Percentiles rank a stretch among this genome's conserved stretches.
Evolutionary conservation across 2,888 invertebrate species (phyloP).

Genomic region (Dinocampus coccinellae): DNA sequence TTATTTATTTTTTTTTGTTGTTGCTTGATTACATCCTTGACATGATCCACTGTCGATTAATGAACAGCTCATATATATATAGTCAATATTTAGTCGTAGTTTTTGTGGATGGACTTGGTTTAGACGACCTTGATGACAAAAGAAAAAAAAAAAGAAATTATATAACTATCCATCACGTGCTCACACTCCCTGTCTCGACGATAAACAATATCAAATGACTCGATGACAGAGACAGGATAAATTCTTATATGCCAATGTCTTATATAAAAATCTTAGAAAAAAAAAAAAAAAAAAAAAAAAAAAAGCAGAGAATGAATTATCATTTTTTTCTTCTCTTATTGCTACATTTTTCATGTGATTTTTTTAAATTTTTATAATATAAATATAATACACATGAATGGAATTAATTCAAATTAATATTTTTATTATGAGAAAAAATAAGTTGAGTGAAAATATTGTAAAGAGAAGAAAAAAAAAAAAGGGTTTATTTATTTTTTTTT

Average conservation of each 20-base stretch:
- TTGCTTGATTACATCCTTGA: neutral
- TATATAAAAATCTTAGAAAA: neutral
- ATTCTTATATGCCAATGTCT: slow-evolving; percentile 1
- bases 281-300: too few species aligned
- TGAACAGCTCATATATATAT: neutral
- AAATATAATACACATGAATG: too few species aligned
- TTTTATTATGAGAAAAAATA: too few species aligned
- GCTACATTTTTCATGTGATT: neutral
- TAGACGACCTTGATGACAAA: neutral
- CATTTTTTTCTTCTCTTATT: neutral
- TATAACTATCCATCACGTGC: neutral
- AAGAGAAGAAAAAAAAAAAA: too few species aligned
- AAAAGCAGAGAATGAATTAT: neutral
- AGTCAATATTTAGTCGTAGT: neutral
- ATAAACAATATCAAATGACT: slow-evolving; percentile 7
- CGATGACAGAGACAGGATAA: neutral
- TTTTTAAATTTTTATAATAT: too few species aligned
- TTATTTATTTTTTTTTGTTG: neutral
- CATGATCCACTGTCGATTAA: neutral
- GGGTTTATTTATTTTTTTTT: too few species aligned
- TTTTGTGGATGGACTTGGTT: neutral
- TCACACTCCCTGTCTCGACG: neutral
- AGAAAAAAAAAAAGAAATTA: neutral
- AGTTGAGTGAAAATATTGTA: neutral
- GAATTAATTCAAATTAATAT: too few species aligned